phyloP scores from a whole-genome alignment of 2,113 vertebrate species.

The Microtus pennsylvanicus region DNA sequence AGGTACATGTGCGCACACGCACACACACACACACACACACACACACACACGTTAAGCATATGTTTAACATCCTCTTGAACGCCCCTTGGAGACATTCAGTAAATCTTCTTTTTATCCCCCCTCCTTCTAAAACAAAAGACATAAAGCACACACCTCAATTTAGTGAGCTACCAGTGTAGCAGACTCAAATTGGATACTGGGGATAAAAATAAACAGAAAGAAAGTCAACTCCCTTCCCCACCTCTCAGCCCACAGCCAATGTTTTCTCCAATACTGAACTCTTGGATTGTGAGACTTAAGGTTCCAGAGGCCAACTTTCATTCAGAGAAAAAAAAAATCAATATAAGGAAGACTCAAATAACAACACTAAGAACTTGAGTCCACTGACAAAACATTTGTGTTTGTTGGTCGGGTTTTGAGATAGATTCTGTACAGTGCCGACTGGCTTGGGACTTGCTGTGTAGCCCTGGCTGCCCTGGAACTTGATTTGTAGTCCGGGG shows the following conservation, averaged over 20 bases:
- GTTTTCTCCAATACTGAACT: not conserved
- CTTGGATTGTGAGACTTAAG: not conserved
- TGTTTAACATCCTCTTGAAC: no score
- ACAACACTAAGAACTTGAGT: not conserved
- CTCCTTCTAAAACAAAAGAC: not conserved
- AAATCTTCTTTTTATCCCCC: not conserved
- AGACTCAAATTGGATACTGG: not conserved
- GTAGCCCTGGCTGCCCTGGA: not conserved
- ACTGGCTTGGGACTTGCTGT: no score
- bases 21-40: not conserved
- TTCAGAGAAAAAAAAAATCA: not conserved
- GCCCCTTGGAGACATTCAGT: not conserved
- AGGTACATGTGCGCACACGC: not conserved
- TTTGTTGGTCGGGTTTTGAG: not conserved
- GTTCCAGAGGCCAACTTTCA: not conserved
- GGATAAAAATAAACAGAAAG: not conserved
- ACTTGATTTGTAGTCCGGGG: not conserved
- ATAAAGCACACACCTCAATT: not conserved
- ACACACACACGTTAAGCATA: not conserved
- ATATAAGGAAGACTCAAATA: not conserved
- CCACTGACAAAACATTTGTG: not conserved
- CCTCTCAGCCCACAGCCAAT: not conserved
- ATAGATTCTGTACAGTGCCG: not conserved
- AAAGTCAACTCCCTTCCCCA: not conserved
- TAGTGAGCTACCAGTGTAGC: not conserved